phyloP scores from a whole-genome alignment of 2,888 invertebrate genomes.

The Oligia latruncula region DNA sequence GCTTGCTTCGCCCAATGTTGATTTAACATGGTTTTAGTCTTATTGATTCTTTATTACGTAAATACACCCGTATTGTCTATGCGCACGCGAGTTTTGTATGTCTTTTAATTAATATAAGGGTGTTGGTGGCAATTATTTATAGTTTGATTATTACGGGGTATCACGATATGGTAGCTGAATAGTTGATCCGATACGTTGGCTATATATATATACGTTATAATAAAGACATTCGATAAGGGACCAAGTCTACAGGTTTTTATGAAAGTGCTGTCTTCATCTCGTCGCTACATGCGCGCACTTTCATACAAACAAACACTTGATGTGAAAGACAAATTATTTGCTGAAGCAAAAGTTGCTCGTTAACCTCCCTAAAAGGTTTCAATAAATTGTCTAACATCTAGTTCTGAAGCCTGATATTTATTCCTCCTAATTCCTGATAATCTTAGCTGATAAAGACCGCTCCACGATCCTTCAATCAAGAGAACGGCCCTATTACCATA shows the following conservation, averaged over 20 bases:
- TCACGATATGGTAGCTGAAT: conserved; percentile 57
- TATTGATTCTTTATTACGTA: conserved; percentile 90
- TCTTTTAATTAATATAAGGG: conserved; percentile 86
- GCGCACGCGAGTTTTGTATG: conserved; percentile 84
- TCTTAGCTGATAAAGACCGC: neutral
- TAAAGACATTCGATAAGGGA: no score
- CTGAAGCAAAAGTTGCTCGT: no score
- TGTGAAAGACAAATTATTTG: no score
- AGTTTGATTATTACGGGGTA: conserved; percentile 67
- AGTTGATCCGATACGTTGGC: neutral
- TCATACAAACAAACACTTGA: no score
- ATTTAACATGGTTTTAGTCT: conserved; percentile 90
- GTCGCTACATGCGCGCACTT: no score
- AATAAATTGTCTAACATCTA: no score
- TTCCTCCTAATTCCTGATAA: neutral
- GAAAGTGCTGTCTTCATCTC: no score
- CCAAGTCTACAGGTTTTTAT: no score
- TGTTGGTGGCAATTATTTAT: conserved; percentile 79
- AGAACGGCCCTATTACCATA: conserved; percentile 34
- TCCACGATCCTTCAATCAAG: conserved; percentile 20
- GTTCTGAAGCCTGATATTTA: neutral
- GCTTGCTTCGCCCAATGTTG: conserved; percentile 88
- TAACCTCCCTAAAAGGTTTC: no score
- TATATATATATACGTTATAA: no score
- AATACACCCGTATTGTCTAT: conserved; percentile 87